Evolutionary conservation across 2,113 vertebrate genomes (phyloP).

Genomic region (Stegostoma tigrinum): DNA sequence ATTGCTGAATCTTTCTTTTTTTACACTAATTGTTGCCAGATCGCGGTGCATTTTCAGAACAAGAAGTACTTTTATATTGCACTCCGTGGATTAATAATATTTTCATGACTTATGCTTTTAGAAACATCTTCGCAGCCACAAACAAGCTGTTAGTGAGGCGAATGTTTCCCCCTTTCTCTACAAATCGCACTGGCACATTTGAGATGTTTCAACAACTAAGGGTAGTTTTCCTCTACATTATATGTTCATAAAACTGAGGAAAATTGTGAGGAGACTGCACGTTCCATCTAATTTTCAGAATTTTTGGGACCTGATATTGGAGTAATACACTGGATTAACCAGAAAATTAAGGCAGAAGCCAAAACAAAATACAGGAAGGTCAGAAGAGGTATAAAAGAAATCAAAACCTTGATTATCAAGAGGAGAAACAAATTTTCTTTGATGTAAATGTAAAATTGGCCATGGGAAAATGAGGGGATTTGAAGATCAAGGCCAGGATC

Average conservation of each 20-base stretch:
- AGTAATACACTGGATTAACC: not conserved
- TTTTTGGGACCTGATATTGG: not conserved
- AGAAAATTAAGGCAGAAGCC: not conserved
- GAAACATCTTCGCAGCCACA: not conserved
- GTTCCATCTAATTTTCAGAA: not conserved
- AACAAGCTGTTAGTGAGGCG: not conserved
- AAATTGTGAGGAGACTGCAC: not conserved
- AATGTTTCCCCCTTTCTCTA: not conserved
- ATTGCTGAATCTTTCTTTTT: not conserved
- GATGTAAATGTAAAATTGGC: not conserved
- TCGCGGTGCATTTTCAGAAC: conserved; percentile 17
- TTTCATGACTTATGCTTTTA: conserved; percentile 28
- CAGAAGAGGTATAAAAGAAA: not conserved
- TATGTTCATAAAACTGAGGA: not conserved
- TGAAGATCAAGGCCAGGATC: not conserved
- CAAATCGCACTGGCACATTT: not conserved
- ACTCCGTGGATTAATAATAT: conserved; percentile 26
- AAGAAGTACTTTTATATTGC: conserved; percentile 29
- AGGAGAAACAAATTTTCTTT: not conserved
- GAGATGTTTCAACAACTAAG: not conserved
- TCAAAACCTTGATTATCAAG: not conserved
- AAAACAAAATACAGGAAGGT: not conserved
- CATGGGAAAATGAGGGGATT: not conserved
- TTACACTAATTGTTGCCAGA: conserved; percentile 5
- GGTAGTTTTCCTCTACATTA: no score